Conservation (phyloP, 2,888 invertebrate genomes). For the Malacosoma neustria region DNA sequence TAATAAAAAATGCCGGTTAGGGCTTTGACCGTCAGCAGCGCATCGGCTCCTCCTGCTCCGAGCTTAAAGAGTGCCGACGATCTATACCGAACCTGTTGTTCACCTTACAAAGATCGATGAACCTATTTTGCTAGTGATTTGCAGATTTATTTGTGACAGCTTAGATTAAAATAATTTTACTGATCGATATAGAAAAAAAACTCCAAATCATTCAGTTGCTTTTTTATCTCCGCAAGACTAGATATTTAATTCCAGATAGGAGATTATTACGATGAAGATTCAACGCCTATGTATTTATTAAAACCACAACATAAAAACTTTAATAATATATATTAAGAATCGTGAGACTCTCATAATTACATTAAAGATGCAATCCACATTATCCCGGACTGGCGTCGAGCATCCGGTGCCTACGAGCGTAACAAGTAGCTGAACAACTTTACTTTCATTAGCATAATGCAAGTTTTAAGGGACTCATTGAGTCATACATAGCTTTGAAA, state of each 20-base stretch:
- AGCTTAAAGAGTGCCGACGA: conserved; percentile 35
- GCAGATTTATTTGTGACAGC: conserved; percentile 4
- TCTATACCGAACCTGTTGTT: conserved; percentile 51
- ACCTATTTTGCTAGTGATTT: conserved; percentile 33
- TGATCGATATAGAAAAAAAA: no score
- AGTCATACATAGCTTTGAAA: conserved; percentile 4
- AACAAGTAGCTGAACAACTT: conserved; percentile 30
- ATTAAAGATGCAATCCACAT: conserved; percentile 33
- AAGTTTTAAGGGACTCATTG: conserved; percentile 12
- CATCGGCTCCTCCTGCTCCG: conserved; percentile 14
- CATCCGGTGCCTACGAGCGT: conserved; percentile 21
- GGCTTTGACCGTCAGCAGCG: conserved; percentile 38
- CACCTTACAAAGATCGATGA: conserved; percentile 41
- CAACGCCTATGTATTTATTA: background rate
- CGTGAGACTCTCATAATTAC: background rate
- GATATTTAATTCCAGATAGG: no score
- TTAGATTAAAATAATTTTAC: conserved; percentile 9
- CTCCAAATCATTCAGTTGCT: no score
- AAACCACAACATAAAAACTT: background rate
- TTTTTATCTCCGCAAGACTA: no score
- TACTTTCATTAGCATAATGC: conserved; percentile 51
- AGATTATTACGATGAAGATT: no score
- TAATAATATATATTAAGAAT: background rate
- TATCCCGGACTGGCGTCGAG: conserved; percentile 21
- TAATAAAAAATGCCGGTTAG: conserved; percentile 21